phyloP scores from a whole-genome alignment of 2,888 invertebrate genomes.

The Pseudoips prasinana region DNA sequence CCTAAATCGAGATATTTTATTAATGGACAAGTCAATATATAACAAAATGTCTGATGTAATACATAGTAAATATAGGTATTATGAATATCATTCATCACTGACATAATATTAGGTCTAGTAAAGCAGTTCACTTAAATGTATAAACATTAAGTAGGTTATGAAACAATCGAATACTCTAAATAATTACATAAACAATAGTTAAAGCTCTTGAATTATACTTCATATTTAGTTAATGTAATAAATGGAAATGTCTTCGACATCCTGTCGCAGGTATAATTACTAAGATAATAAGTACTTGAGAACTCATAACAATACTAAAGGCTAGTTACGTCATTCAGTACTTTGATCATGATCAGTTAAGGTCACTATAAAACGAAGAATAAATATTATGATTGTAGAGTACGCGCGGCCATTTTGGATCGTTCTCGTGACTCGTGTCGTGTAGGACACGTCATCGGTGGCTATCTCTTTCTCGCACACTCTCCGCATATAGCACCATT shows the following conservation, averaged over 20 bases:
- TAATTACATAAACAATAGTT: slow-evolving; percentile 40
- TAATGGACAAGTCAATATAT: slow-evolving; percentile 16
- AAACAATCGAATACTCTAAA: slow-evolving; percentile 28
- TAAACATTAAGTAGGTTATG: slow-evolving; percentile 11
- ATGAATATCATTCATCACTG: slow-evolving; percentile 7
- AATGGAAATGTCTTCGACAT: slow-evolving; percentile 56
- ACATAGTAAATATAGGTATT: slow-evolving; percentile 6
- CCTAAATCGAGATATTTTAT: slow-evolving; percentile 24
- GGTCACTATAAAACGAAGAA: slow-evolving; percentile 78
- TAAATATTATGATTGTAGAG: slow-evolving; percentile 82
- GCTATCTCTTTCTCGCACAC: slow-evolving; percentile 73
- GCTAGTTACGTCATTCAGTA: slow-evolving; percentile 76
- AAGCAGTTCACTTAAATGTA: slow-evolving; percentile 19
- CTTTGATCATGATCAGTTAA: slow-evolving; percentile 79
- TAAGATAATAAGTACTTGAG: slow-evolving; percentile 21
- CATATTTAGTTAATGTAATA: slow-evolving; percentile 28
- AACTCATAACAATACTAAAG: too few species aligned
- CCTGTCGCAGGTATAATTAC: slow-evolving; percentile 38
- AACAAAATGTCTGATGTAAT: slow-evolving; percentile 22
- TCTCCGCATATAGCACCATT: slow-evolving; percentile 82
- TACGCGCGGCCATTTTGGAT: slow-evolving; percentile 79
- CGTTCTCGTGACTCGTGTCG: slow-evolving; percentile 78
- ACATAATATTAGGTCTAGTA: slow-evolving; percentile 19
- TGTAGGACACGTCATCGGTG: slow-evolving; percentile 75
- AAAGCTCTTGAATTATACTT: slow-evolving; percentile 43